Percentiles rank a stretch among this genome's conserved stretches.
These are phyloP conservation scores for Diacarnus erythraeanus DNA, from an alignment of 37 sponge, comb jelly and placozoan species.

Conservation along the genomic window DNA sequence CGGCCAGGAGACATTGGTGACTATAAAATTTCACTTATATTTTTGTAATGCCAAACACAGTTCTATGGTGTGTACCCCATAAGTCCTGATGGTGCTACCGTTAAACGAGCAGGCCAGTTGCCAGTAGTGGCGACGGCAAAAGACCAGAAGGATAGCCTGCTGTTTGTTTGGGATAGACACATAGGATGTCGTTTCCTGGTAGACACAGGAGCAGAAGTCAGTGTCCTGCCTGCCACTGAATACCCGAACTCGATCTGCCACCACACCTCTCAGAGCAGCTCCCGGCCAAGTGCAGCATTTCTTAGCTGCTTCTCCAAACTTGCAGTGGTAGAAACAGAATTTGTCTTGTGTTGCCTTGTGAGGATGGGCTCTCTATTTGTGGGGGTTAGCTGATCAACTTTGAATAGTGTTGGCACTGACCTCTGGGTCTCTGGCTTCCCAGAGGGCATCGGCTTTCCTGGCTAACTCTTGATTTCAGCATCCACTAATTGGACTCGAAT, in stretches of 20 bases:
- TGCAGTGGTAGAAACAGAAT: not conserved
- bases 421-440: not conserved
- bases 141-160: too few species aligned
- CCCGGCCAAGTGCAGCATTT: not conserved
- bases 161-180: too few species aligned
- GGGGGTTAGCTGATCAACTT: too few species aligned
- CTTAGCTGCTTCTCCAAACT: not conserved
- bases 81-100: not conserved
- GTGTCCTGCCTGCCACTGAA: too few species aligned
- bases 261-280: not conserved
- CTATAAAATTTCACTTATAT: not conserved
- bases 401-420: too few species aligned
- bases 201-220: too few species aligned
- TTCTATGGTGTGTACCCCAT: not conserved
- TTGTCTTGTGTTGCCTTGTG: not conserved
- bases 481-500: not conserved
- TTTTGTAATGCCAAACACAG: not conserved
- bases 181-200: too few species aligned
- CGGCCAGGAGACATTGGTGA: not conserved
- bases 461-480: not conserved
- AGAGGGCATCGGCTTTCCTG: not conserved
- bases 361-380: not conserved
- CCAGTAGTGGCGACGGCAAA: not conserved
- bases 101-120: not conserved
- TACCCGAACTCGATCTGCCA: too few species aligned